Conservation (phyloP, 1,140 invertebrate genomes). For the Leptestheria dahalacensis region DNA sequence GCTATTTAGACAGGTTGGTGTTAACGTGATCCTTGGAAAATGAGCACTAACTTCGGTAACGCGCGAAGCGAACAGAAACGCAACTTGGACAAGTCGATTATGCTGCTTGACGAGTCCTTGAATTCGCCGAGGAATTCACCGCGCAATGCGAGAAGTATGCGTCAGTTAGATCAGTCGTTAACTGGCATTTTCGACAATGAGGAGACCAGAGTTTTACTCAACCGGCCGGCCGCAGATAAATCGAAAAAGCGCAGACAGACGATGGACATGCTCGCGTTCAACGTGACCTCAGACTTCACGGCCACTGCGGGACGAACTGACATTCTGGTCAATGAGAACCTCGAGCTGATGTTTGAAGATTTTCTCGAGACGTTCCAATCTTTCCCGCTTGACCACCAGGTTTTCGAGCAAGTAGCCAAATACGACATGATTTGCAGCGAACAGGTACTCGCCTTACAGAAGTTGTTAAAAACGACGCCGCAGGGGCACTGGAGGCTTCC, state of each 20-base stretch:
- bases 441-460: constrained; percentile 14
- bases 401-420: constrained; percentile 39
- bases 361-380: constrained; percentile 41
- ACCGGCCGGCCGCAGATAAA: too few relatives aligned
- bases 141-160: neutral
- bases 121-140: neutral
- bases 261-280: neutral
- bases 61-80: neutral
- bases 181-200: neutral
- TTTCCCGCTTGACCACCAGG: constrained; percentile 33
- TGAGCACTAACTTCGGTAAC: neutral
- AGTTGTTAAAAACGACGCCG: constrained; percentile 1
- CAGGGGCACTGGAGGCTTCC: constrained; percentile 16
- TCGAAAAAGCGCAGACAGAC: neutral
- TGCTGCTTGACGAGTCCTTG: neutral
- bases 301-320: neutral
- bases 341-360: constrained; percentile 32
- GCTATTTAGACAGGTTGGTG: too few relatives aligned
- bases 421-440: constrained; percentile 19
- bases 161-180: neutral
- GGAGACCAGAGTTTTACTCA: neutral
- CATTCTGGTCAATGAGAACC: neutral
- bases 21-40: too few relatives aligned
- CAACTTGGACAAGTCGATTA: neutral
- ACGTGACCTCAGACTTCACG: neutral